Conservation (phyloP, 2,888 invertebrate genomes). For the Ichneumon xanthorius region DNA sequence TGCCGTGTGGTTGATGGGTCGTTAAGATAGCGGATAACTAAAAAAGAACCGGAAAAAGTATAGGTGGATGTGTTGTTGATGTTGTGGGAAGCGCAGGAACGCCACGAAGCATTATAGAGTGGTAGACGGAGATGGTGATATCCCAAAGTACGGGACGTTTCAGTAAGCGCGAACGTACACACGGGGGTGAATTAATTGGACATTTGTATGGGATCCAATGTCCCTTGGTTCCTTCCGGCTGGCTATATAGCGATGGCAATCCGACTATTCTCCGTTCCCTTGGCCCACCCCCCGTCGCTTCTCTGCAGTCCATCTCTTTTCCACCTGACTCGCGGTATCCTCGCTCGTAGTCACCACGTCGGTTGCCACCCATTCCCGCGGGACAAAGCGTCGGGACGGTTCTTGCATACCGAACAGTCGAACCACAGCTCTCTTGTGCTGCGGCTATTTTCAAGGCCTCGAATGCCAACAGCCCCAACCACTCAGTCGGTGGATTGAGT, state of each 20-base stretch:
- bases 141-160: conserved; percentile 33
- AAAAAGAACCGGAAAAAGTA: not conserved
- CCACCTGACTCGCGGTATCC: conserved; percentile 14
- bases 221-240: conserved; percentile 78
- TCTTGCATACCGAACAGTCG: conserved; percentile 71
- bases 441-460: conserved; percentile 58
- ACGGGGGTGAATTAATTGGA: conserved; percentile 75
- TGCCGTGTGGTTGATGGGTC: not conserved
- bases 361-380: conserved; percentile 55
- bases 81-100: not conserved
- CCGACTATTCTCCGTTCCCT: conserved; percentile 40
- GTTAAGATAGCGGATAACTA: not conserved
- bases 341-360: conserved; percentile 56
- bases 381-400: conserved; percentile 70
- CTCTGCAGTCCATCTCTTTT: conserved; percentile 32
- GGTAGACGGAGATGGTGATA: conserved; percentile 31
- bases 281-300: not conserved
- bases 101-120: not conserved
- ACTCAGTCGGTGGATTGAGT: not conserved
- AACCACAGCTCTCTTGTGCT: conserved; percentile 9
- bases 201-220: conserved; percentile 81
- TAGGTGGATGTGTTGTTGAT: not conserved
- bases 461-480: conserved; percentile 2
- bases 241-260: conserved; percentile 66
- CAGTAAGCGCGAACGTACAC: conserved; percentile 49